phyloP scores from a whole-genome alignment of 2,113 vertebrate genomes.

The Etia nguti region DNA sequence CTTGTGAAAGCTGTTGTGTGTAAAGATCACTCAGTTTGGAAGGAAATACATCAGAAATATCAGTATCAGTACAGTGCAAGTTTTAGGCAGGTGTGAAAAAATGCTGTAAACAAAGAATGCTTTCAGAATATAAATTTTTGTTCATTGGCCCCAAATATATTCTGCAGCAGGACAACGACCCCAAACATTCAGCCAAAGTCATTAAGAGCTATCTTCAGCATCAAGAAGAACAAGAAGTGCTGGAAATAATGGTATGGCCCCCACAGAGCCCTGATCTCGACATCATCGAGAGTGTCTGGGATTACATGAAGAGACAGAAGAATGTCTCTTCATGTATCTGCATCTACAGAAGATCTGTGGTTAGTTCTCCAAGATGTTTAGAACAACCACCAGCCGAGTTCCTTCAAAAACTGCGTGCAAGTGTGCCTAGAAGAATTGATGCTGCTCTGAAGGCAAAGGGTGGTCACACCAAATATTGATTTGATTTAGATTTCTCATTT shows the following conservation, averaged over 20 bases:
- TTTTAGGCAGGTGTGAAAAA: background rate
- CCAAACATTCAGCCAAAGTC: background rate
- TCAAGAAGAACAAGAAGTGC: background rate
- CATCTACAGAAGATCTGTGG: background rate
- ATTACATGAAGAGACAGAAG: background rate
- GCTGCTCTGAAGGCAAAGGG: background rate
- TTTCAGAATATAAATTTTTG: background rate
- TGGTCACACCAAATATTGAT: background rate
- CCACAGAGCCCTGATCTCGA: background rate
- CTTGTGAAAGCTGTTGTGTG: background rate
- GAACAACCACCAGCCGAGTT: background rate
- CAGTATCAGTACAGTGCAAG: background rate
- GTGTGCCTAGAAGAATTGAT: background rate
- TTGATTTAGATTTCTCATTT: too few relatives aligned
- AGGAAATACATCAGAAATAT: background rate
- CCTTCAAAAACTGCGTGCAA: background rate
- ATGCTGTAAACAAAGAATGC: background rate
- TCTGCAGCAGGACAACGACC: background rate
- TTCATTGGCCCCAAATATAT: background rate
- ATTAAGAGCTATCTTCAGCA: fast-evolving
- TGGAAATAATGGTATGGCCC: background rate
- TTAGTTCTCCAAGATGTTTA: background rate
- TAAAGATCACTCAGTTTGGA: background rate
- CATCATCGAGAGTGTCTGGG: background rate
- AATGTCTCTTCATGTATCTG: background rate